Evolutionary conservation across 1,140 invertebrate species (phyloP).

Genomic region (Camponotus vicinus): DNA sequence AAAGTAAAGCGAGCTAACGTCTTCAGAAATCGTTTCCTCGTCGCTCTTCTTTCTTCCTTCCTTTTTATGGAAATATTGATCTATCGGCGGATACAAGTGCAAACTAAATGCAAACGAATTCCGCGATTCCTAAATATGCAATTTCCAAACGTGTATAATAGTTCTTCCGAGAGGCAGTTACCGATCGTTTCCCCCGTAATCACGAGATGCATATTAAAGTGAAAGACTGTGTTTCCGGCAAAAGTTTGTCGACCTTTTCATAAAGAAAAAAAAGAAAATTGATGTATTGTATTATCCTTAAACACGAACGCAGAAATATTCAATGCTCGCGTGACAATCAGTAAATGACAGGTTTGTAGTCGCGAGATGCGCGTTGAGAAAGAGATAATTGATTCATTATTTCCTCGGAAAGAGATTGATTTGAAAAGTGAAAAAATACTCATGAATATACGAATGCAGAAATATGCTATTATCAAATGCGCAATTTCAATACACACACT

Average conservation of each 20-base stretch:
- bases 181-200: background rate
- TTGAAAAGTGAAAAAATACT: background rate
- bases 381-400: background rate
- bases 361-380: background rate
- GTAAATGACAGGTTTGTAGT: conserved; percentile 6
- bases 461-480: background rate
- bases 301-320: background rate
- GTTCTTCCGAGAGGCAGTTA: background rate
- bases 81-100: background rate
- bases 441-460: background rate
- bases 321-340: background rate
- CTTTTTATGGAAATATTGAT: background rate
- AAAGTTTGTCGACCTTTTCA: background rate
- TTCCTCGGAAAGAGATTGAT: background rate
- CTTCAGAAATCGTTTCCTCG: background rate
- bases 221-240: background rate
- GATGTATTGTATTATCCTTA: background rate
- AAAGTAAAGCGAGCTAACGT: background rate
- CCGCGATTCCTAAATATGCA: background rate
- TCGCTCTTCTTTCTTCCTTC: background rate
- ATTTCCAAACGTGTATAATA: background rate
- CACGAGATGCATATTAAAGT: background rate
- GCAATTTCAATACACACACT: background rate
- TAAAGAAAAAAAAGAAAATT: background rate
- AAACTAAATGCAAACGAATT: conserved; percentile 14